These are phyloP conservation scores for Reticulitermes speratus DNA, from an alignment of 1,140 invertebrate species.

Conservation along the genomic window DNA sequence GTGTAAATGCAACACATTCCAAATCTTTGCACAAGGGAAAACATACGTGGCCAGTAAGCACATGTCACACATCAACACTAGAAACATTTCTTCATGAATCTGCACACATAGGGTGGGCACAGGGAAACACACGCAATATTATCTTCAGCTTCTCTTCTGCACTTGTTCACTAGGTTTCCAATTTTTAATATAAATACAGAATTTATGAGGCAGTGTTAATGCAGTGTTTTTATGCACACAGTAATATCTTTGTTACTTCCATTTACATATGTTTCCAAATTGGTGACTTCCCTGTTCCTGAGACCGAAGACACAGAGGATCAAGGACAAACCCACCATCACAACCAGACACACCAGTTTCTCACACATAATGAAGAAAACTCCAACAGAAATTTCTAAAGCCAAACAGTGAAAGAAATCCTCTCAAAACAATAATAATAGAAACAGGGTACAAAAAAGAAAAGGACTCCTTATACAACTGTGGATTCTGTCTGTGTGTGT, in stretches of 20 bases:
- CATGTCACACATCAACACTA: not conserved
- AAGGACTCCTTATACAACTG: no score
- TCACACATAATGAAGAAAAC: no score
- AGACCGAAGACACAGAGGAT: not conserved
- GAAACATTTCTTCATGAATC: not conserved
- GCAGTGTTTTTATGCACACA: constrained; percentile 4
- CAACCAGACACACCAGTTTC: no score
- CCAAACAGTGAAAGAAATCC: no score
- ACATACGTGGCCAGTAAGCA: not conserved
- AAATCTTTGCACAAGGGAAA: not conserved
- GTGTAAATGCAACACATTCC: not conserved
- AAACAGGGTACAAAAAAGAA: no score
- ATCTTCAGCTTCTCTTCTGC: not conserved
- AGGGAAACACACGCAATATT: not conserved
- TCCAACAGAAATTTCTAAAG: no score
- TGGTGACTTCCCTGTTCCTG: not conserved
- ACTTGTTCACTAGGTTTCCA: not conserved
- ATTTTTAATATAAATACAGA: not conserved
- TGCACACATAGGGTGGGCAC: not conserved
- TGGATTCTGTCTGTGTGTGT: no score
- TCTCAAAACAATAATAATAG: no score
- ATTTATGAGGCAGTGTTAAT: constrained; percentile 1
- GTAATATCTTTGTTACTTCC: not conserved
- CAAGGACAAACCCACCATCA: not conserved
- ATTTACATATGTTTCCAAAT: not conserved